Percentiles rank a stretch among this genome's conserved stretches.
Evolutionary conservation across 2,888 invertebrate species (phyloP).

Genomic region (Cinara cedri): DNA sequence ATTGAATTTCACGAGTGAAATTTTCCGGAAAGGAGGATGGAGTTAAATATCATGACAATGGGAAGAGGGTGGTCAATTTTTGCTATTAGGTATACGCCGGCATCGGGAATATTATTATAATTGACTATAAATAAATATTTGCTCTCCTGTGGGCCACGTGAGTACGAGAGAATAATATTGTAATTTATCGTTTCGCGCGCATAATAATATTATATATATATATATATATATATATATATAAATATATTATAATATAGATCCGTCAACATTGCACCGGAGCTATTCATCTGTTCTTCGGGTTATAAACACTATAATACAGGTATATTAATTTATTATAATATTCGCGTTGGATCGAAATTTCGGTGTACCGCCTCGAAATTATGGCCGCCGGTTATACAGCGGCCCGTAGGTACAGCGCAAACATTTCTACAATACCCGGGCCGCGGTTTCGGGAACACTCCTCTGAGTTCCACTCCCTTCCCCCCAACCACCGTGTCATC

Average conservation of each 20-base stretch:
- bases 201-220: too few species aligned
- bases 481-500: slow-evolving; percentile 13
- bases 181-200: slow-evolving; percentile 9
- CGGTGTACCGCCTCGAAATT: neutral
- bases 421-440: neutral
- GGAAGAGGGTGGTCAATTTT: too few species aligned
- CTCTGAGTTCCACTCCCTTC: neutral
- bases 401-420: neutral
- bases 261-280: neutral
- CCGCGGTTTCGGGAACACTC: too few species aligned
- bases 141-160: too few species aligned
- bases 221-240: too few species aligned
- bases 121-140: slow-evolving; percentile 38
- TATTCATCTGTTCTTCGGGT: neutral
- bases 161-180: too few species aligned
- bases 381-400: neutral
- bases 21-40: too few species aligned
- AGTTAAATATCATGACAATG: too few species aligned
- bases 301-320: neutral
- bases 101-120: too few species aligned
- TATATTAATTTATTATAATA: neutral
- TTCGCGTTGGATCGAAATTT: neutral
- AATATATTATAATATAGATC: slow-evolving; percentile 11
- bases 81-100: too few species aligned
- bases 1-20: too few species aligned